phyloP scores from a whole-genome alignment of 2,888 invertebrate genomes.

The Agriopis marginaria region DNA sequence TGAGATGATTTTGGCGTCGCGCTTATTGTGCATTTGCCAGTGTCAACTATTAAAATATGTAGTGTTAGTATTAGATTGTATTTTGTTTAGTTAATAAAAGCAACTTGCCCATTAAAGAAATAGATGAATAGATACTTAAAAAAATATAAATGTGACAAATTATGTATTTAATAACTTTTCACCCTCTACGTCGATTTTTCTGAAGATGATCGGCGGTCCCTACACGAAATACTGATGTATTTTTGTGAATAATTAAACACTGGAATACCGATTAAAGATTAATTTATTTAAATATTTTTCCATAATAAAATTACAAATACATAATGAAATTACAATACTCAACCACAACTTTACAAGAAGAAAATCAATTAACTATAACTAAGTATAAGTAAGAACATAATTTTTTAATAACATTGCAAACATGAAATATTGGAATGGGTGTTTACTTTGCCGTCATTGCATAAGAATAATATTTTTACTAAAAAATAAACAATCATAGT shows the following conservation, averaged over 20 bases:
- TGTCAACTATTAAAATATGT: too few relatives aligned
- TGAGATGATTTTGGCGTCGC: too few relatives aligned
- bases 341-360: slow-evolving; percentile 55
- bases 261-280: slow-evolving; percentile 50
- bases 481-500: neutral
- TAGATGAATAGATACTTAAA: too few relatives aligned
- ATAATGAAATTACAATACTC: slow-evolving; percentile 59
- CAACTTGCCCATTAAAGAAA: too few relatives aligned
- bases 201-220: too few relatives aligned
- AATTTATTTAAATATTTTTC: slow-evolving; percentile 58
- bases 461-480: neutral
- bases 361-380: slow-evolving; percentile 44
- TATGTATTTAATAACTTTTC: too few relatives aligned
- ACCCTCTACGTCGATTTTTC: too few relatives aligned
- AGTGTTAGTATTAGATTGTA: too few relatives aligned
- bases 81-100: too few relatives aligned
- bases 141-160: too few relatives aligned
- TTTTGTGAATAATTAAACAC: slow-evolving; percentile 26
- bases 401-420: slow-evolving; percentile 52
- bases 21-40: too few relatives aligned
- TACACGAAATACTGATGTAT: neutral
- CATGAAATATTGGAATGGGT: slow-evolving; percentile 13
- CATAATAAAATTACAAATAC: slow-evolving; percentile 53
- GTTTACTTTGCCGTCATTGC: slow-evolving; percentile 18
- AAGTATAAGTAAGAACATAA: slow-evolving; percentile 29